Evolutionary conservation across 2,113 vertebrate genomes (phyloP).

Genomic region (Malurus melanocephalus): DNA sequence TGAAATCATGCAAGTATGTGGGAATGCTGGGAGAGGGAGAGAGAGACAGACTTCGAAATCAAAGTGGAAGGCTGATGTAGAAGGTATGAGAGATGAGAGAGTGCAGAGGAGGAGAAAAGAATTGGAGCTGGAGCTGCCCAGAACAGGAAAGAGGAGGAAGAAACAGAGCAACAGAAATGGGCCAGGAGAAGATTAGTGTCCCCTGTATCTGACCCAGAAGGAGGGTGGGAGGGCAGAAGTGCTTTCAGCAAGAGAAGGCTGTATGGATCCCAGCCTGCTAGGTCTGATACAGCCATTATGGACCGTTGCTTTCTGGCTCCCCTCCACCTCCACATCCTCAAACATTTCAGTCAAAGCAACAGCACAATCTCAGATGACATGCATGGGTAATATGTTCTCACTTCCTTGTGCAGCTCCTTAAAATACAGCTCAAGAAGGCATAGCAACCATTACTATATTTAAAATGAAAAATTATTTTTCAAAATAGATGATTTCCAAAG

Average conservation of each 20-base stretch:
- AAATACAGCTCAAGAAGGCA: slow-evolving; percentile 44
- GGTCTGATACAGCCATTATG: not conserved
- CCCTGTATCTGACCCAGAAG: slow-evolving; percentile 24
- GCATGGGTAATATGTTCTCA: slow-evolving; percentile 17
- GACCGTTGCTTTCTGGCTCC: slow-evolving; percentile 16
- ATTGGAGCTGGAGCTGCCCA: not conserved
- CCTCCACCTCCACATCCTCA: slow-evolving; percentile 34
- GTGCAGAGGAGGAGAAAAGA: slow-evolving; percentile 27
- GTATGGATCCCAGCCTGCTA: not conserved
- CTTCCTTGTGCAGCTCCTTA: slow-evolving; percentile 24
- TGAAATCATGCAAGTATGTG: not conserved
- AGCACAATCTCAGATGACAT: slow-evolving; percentile 30
- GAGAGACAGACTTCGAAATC: not conserved
- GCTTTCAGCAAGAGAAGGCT: not conserved
- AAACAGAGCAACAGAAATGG: slow-evolving; percentile 34
- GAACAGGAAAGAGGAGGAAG: slow-evolving; percentile 41
- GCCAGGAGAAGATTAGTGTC: not conserved
- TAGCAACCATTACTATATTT: slow-evolving; percentile 56
- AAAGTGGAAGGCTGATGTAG: not conserved
- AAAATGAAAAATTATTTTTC: slow-evolving; percentile 48
- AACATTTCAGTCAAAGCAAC: slow-evolving; percentile 40
- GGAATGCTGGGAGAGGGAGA: not conserved
- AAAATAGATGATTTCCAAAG: not conserved
- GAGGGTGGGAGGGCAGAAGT: not conserved
- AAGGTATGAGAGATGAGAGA: slow-evolving; percentile 38